Evolutionary conservation across 2,797 vertebrate genomes (phyloP), one percentile per base, ranked within the genome.

Genomic region (Macropus fuliginosus): DNA sequence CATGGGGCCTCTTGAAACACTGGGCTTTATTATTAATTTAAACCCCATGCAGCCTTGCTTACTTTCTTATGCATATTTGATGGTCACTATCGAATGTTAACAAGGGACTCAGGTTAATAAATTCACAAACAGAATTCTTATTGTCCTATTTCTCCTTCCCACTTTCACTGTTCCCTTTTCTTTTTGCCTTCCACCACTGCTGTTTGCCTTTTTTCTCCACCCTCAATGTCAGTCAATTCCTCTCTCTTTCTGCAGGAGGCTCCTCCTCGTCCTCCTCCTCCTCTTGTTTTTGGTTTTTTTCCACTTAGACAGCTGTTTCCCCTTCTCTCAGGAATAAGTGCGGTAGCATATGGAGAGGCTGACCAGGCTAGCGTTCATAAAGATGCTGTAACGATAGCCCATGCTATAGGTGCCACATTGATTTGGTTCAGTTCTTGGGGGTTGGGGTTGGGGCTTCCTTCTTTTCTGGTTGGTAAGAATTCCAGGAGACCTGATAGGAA

Each of bases 221-320:
- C 95, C 93, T 96, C 91, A 24, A 92, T 91, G 90, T 92, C 95
- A 92, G 92, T 95, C 96, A 96, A 87, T 97, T 97, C 97, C 97
- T 97, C 74, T 95, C 92, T 66, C 62, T 93, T 93, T 96, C 93
- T 54, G 91, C 90, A 31, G 81, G 94, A 94, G 56, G 59, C 93
- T 97, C 40, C 40, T 46, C 74, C 9, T 66, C 31, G 1, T 57
- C 94, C 95, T 95, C 98, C 93, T 97, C 74, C 18, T 46, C 74
- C 24, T 66, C 34, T 31, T 55, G 11, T 52, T 52, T 52, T 52
- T 52, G 50, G 50, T 52, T 27, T 87, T 87, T 87, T 40, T 50
- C 27, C 40, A 87, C 74, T 87, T 87, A 87, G 74, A 27, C 40
- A 87, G 74, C 40, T 87, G 40, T 46, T 66, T 91, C 57, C 66